Conservation (phyloP, 2,888 invertebrate genomes). For the Melanostoma mellinum region DNA sequence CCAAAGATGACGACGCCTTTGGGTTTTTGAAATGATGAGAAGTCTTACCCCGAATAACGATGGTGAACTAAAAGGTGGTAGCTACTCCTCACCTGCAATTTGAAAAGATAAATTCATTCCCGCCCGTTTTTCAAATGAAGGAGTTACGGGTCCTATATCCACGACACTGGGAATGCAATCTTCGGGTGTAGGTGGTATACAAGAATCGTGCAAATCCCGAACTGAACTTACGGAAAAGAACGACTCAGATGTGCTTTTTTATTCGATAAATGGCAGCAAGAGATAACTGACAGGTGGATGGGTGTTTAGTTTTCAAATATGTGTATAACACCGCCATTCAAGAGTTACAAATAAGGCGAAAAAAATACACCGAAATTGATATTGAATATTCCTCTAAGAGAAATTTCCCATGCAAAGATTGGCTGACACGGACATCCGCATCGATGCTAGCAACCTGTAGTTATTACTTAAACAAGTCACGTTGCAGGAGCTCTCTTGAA, state of each 20-base stretch:
- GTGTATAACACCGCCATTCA: background rate
- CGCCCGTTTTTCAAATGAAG: slow-evolving; percentile 23
- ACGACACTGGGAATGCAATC: slow-evolving; percentile 40
- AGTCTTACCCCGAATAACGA: slow-evolving; percentile 51
- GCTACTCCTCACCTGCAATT: slow-evolving; percentile 9
- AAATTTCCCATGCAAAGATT: slow-evolving; percentile 27
- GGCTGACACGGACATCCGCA: background rate
- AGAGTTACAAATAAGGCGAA: background rate
- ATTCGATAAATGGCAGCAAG: slow-evolving; percentile 51
- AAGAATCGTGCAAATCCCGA: slow-evolving; percentile 17
- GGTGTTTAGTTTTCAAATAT: background rate
- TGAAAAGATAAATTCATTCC: slow-evolving; percentile 62
- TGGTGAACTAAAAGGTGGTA: slow-evolving; percentile 42
- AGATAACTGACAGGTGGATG: slow-evolving; percentile 36
- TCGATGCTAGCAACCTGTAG: background rate
- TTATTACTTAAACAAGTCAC: slow-evolving; percentile 62
- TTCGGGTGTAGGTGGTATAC: background rate
- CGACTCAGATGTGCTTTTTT: slow-evolving; percentile 54
- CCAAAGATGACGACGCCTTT: slow-evolving; percentile 4
- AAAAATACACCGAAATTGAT: slow-evolving; percentile 13
- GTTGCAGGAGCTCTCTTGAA: slow-evolving; percentile 43
- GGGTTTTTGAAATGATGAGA: slow-evolving; percentile 49
- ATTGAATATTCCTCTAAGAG: slow-evolving; percentile 58
- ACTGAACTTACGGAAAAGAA: slow-evolving; percentile 9
- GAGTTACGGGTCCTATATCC: slow-evolving; percentile 19